Evolutionary conservation across 2,888 invertebrate genomes (phyloP).

Genomic region (Habroteleia sp.): DNA sequence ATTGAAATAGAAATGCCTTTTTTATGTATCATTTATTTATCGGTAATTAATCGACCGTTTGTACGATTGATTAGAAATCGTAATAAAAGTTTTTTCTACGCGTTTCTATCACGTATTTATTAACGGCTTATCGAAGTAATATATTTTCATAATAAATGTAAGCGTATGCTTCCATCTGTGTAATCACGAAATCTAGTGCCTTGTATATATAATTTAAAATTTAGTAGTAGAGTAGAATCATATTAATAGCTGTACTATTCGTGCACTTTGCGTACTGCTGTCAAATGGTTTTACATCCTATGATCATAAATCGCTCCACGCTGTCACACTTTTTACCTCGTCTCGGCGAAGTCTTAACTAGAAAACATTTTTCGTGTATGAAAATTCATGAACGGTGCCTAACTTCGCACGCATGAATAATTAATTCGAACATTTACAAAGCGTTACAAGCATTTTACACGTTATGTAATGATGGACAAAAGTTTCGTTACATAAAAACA

Average conservation of each 20-base stretch:
- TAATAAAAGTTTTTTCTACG: slow-evolving; percentile 20
- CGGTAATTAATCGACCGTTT: slow-evolving; percentile 25
- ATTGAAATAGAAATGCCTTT: slow-evolving; percentile 1
- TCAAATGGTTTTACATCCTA: slow-evolving; percentile 44
- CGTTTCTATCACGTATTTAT: slow-evolving; percentile 7
- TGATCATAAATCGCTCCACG: slow-evolving; percentile 20
- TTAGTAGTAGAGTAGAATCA: slow-evolving; percentile 32
- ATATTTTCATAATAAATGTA: slow-evolving; percentile 18
- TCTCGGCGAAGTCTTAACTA: slow-evolving; percentile 11
- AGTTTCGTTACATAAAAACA: slow-evolving; percentile 18
- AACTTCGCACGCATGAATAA: slow-evolving; percentile 41
- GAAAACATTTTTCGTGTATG: slow-evolving; percentile 32
- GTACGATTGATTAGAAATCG: slow-evolving; percentile 32
- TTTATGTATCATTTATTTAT: slow-evolving; percentile 14
- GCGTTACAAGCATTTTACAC: slow-evolving; percentile 9
- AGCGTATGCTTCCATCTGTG: not conserved
- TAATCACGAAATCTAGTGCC: slow-evolving; percentile 34
- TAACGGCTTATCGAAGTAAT: slow-evolving; percentile 30
- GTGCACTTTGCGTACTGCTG: slow-evolving; percentile 28
- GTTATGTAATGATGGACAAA: slow-evolving; percentile 12
- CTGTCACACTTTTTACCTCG: slow-evolving; percentile 38
- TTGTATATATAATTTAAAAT: slow-evolving; percentile 38
- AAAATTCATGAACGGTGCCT: slow-evolving; percentile 41
- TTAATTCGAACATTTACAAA: slow-evolving; percentile 31
- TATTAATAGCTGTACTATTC: slow-evolving; percentile 47